Conservation (phyloP, 2,797 vertebrate species). For the Acanthopagrus latus region DNA sequence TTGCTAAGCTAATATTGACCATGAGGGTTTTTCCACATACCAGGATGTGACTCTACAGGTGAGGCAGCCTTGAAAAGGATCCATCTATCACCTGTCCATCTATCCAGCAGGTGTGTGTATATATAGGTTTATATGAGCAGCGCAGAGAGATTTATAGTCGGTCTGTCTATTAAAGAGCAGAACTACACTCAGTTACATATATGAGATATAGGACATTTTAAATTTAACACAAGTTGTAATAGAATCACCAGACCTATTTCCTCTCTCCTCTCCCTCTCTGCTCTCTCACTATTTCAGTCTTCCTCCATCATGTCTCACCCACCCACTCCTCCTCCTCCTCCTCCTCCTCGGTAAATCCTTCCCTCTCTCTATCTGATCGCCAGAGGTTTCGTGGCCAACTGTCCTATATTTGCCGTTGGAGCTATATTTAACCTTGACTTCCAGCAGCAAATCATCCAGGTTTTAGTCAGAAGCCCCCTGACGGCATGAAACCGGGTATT, state of each 20-base stretch:
- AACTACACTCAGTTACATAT: background rate
- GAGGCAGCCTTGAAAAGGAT: conserved; percentile 39
- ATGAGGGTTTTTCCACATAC: conserved; percentile 40
- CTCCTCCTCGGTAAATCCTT: conserved; percentile 63
- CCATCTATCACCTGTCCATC: conserved; percentile 31
- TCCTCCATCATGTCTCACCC: conserved; percentile 58
- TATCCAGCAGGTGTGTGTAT: background rate
- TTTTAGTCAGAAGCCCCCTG: conserved; percentile 24
- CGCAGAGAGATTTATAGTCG: background rate
- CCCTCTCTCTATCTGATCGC: conserved; percentile 63
- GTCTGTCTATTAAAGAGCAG: background rate
- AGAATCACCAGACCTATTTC: conserved; percentile 37
- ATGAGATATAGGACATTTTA: background rate
- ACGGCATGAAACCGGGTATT: background rate
- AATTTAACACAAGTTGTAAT: background rate
- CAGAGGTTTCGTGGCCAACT: conserved; percentile 74
- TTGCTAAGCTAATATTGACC: conserved; percentile 76
- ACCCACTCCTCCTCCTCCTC: conserved; percentile 40
- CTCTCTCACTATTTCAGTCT: conserved; percentile 55
- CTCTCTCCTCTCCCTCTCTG: conserved; percentile 27
- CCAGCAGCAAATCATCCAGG: conserved; percentile 60
- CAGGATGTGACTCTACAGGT: conserved; percentile 56
- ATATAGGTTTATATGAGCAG: conserved; percentile 10
- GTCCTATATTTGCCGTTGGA: conserved; percentile 78
- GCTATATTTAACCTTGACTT: conserved; percentile 74